Evolutionary conservation across 2,888 invertebrate species (phyloP).

Genomic region (Thalpophila matura): DNA sequence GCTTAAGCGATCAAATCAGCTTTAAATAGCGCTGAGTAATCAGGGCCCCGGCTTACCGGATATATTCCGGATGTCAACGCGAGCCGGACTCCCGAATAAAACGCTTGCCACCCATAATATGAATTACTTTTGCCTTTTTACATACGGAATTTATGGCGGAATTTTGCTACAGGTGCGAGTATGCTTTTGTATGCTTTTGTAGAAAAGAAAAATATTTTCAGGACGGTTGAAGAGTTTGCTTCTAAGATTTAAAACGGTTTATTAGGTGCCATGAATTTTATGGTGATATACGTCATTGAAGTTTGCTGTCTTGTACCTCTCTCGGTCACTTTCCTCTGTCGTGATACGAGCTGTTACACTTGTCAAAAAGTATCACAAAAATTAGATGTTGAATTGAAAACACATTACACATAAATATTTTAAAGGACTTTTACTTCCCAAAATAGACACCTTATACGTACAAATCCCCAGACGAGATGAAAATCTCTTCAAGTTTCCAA

Average conservation of each 20-base stretch:
- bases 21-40: constrained; percentile 79
- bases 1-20: constrained; percentile 75
- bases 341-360: background rate
- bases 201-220: background rate
- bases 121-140: constrained; percentile 47
- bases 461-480: constrained; percentile 10
- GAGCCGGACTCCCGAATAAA: constrained; percentile 56
- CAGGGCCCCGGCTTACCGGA: constrained; percentile 64
- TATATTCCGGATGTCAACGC: constrained; percentile 60
- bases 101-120: constrained; percentile 54
- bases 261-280: constrained; percentile 24
- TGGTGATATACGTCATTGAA: constrained; percentile 19
- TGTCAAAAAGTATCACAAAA: background rate
- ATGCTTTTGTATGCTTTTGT: background rate
- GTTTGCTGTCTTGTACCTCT: background rate
- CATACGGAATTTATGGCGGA: constrained; percentile 27
- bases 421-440: background rate
- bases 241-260: constrained; percentile 20
- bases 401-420: background rate
- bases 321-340: no score
- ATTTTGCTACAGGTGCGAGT: constrained; percentile 13
- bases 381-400: background rate
- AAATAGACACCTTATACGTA: constrained; percentile 34
- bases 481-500: constrained; percentile 47
- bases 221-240: background rate